phyloP scores from a whole-genome alignment of 1,140 invertebrate genomes.

The Oscheius sp. region DNA sequence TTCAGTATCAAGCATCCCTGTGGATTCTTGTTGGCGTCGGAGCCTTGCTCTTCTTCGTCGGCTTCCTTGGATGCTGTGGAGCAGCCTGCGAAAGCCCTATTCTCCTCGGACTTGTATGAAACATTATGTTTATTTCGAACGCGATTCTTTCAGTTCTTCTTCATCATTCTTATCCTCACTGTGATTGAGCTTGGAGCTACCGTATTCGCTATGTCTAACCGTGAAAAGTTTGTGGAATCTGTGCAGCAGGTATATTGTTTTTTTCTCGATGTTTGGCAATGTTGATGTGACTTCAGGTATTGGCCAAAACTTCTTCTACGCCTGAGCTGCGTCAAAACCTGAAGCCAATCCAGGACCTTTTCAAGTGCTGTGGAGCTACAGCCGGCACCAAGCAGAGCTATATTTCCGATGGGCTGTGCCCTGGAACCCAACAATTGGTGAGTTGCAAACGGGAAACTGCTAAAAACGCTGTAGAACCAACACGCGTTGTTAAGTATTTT shows the following conservation, averaged over 20 bases:
- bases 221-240: conserved; percentile 25
- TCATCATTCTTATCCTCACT: conserved; percentile 52
- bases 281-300: conserved; percentile 6
- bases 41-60: conserved; percentile 54
- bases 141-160: conserved; percentile 53
- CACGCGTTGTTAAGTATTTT: no score
- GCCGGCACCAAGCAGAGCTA: conserved; percentile 38
- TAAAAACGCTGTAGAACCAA: no score
- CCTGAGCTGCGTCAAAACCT: conserved; percentile 49
- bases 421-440: conserved; percentile 10
- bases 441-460: no score
- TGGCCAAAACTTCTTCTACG: conserved; percentile 44
- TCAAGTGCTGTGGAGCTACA: conserved; percentile 58
- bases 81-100: conserved; percentile 53
- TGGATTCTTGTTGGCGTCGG: conserved; percentile 57
- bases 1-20: conserved; percentile 59
- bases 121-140: conserved; percentile 16
- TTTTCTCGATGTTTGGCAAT: background rate
- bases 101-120: conserved; percentile 50
- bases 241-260: conserved; percentile 14
- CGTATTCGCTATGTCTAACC: conserved; percentile 49
- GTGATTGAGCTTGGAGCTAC: conserved; percentile 51
- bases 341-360: conserved; percentile 49
- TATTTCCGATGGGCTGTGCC: conserved; percentile 42
- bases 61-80: conserved; percentile 60